These are phyloP conservation scores for Cephus sareptanus DNA, from an alignment of 2,888 invertebrate genomes.

Conservation along the genomic window DNA sequence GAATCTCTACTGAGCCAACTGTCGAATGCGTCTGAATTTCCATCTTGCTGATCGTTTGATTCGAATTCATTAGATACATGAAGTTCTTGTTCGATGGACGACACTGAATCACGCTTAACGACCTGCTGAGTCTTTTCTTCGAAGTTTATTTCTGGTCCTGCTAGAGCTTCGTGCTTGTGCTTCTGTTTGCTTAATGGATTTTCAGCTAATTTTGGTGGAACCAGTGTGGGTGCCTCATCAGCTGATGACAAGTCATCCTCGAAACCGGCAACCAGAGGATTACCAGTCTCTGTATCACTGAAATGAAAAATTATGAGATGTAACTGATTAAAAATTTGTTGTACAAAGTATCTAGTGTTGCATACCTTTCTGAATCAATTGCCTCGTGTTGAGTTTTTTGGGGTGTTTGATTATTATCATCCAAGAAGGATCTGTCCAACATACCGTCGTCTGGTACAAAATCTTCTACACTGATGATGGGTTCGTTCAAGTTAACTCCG, in stretches of 20 bases:
- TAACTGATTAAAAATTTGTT: slow-evolving; percentile 1
- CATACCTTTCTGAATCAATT: slow-evolving; percentile 70
- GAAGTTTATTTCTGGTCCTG: slow-evolving; percentile 44
- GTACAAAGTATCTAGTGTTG: not conserved
- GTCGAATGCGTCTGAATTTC: slow-evolving; percentile 66
- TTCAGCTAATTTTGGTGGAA: slow-evolving; percentile 49
- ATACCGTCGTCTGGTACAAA: slow-evolving; percentile 81
- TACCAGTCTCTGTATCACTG: slow-evolving; percentile 78
- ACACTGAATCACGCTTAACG: slow-evolving; percentile 54
- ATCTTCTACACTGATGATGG: slow-evolving; percentile 74
- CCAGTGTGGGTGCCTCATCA: slow-evolving; percentile 65
- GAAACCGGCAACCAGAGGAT: slow-evolving; percentile 85
- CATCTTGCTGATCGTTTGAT: slow-evolving; percentile 44
- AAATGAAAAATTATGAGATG: slow-evolving; percentile 24
- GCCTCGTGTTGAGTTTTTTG: slow-evolving; percentile 62
- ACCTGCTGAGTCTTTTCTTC: slow-evolving; percentile 33
- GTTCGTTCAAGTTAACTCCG: slow-evolving; percentile 31
- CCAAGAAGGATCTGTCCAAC: slow-evolving; percentile 80
- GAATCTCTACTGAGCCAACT: slow-evolving; percentile 76
- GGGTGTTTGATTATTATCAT: slow-evolving; percentile 70
- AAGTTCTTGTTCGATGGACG: slow-evolving; percentile 60
- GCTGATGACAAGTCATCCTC: slow-evolving; percentile 86
- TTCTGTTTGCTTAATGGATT: slow-evolving; percentile 60
- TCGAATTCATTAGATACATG: slow-evolving; percentile 45
- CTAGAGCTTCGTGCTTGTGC: slow-evolving; percentile 52